A percentile compares a stretch with the other conserved stretches of the same genome.
Conservation (phyloP, 2,113 vertebrate genomes). For the Dryoscopus gambensis region DNA sequence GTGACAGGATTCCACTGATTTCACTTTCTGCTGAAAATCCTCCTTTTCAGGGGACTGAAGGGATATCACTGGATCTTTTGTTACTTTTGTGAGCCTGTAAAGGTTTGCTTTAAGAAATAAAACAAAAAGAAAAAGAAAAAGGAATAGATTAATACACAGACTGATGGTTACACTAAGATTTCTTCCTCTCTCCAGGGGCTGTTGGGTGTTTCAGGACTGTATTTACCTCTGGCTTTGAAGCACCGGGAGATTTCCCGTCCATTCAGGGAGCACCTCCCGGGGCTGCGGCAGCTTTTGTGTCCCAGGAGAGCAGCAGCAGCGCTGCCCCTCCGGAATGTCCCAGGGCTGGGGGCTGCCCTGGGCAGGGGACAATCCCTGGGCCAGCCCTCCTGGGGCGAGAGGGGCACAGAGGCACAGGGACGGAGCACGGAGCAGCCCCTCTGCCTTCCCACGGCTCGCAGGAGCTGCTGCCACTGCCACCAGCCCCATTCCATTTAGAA, state of each 20-base stretch:
- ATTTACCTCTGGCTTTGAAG: background rate
- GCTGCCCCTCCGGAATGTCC: background rate
- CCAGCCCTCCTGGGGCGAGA: fast-evolving
- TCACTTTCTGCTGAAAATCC: conserved; percentile 1
- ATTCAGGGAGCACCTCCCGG: background rate
- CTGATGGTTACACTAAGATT: background rate
- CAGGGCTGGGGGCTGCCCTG: fast-evolving
- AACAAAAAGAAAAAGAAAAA: background rate
- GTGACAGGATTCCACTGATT: conserved; percentile 6
- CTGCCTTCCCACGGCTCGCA: background rate
- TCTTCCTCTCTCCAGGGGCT: background rate
- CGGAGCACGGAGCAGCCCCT: background rate
- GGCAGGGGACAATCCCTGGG: background rate
- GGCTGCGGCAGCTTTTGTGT: background rate
- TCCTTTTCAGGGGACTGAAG: background rate
- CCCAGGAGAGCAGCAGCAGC: background rate
- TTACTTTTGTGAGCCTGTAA: background rate
- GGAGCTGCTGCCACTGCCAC: background rate
- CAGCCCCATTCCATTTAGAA: background rate
- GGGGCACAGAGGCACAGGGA: background rate
- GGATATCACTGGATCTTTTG: background rate
- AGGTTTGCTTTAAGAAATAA: background rate
- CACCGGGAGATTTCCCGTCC: background rate
- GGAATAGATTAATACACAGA: background rate
- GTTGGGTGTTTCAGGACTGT: background rate